phyloP scores from a whole-genome alignment of 2,113 vertebrate species.

The Thamnophis sirtalis region DNA sequence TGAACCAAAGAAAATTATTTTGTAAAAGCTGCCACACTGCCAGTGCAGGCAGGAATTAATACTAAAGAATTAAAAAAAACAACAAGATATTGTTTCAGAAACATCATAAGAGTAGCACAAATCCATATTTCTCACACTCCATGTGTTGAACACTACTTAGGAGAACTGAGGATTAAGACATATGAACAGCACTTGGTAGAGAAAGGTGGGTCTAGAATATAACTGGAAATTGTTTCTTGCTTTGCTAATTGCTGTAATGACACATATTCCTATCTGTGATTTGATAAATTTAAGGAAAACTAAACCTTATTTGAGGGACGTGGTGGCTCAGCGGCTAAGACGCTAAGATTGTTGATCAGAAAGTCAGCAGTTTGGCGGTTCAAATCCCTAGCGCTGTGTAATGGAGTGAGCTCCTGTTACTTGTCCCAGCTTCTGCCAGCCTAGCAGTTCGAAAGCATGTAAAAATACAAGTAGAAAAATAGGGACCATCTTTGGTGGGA shows the following conservation, averaged over 20 bases:
- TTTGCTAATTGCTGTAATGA: background rate
- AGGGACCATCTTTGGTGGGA: too few species aligned
- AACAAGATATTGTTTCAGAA: constrained; percentile 8
- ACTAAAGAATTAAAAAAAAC: constrained; percentile 5
- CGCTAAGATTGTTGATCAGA: too few species aligned
- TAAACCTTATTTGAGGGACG: background rate
- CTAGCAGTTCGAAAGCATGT: too few species aligned
- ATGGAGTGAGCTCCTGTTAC: too few species aligned
- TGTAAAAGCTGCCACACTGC: constrained; percentile 3
- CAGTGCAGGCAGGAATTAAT: constrained; percentile 1
- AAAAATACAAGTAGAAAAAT: too few species aligned
- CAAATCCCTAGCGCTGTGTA: too few species aligned
- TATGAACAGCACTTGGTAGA: background rate
- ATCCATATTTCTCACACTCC: background rate
- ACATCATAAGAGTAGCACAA: background rate
- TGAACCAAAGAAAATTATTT: background rate
- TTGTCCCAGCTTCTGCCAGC: too few species aligned
- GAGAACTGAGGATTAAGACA: background rate
- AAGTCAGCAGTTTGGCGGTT: too few species aligned
- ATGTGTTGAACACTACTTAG: background rate
- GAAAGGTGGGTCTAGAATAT: background rate
- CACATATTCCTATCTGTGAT: background rate
- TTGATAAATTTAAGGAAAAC: background rate
- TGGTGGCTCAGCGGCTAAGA: too few species aligned
- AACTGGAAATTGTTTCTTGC: background rate